Percentiles rank a stretch among this genome's conserved stretches.
These are phyloP conservation scores for Meandrusa payeni DNA, from an alignment of 2,888 invertebrate genomes.

Conservation along the genomic window DNA sequence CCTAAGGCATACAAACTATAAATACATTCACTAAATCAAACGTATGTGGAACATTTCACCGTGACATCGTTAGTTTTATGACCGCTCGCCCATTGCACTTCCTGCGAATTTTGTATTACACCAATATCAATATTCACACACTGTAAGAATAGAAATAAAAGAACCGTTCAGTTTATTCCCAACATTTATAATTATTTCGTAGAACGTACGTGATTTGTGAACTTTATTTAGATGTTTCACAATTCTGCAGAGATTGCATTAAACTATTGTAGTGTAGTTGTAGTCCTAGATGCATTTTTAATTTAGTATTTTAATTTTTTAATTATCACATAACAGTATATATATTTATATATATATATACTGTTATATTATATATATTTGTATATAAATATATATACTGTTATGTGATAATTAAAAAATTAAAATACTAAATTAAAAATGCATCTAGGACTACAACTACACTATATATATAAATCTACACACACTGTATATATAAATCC, in stretches of 20 bases:
- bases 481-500: too few relatives aligned
- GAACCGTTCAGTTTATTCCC: slow-evolving; percentile 14
- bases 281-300: too few relatives aligned
- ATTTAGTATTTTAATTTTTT: too few relatives aligned
- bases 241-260: slow-evolving; percentile 3
- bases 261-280: too few relatives aligned
- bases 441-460: too few relatives aligned
- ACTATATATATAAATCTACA: too few relatives aligned
- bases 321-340: too few relatives aligned
- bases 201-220: slow-evolving; percentile 10
- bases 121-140: slow-evolving; percentile 11
- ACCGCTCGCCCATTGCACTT: slow-evolving; percentile 39
- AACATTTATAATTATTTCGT: slow-evolving; percentile 6
- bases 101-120: slow-evolving; percentile 18
- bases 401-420: too few relatives aligned
- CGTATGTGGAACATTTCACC: slow-evolving; percentile 50
- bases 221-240: slow-evolving; percentile 5
- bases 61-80: slow-evolving; percentile 49
- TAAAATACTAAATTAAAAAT: too few relatives aligned
- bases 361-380: too few relatives aligned
- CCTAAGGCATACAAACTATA: slow-evolving; percentile 52
- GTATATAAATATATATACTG: too few relatives aligned
- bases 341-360: too few relatives aligned
- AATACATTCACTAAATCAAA: slow-evolving; percentile 34
- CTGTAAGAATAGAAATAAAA: slow-evolving; percentile 13